Base-by-base conservation (phyloP, 1,140 invertebrate genomes). In the Drosophila sucinea region DNA sequence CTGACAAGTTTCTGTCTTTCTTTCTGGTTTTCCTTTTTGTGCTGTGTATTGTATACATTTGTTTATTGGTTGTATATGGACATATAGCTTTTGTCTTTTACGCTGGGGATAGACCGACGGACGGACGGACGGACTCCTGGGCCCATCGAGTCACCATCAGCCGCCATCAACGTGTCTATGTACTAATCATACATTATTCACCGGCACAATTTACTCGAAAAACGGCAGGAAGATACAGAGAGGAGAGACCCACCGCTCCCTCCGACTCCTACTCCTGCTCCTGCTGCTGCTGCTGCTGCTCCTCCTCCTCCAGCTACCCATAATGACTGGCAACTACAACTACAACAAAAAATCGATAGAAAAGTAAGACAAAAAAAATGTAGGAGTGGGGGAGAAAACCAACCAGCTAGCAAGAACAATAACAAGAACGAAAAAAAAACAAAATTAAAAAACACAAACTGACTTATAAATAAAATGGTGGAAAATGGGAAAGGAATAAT, bases 121-220 rank as follows among this genome's bases (percentile, higher is more conserved):
- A 17, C 17, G 17, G 17, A 17, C 17, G 17, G 17, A 73, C 44
- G 23, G 23, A 63, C 60, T 77, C 41, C 68, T 33, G 70, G 54
- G 38, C 47, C 44, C 44, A 51, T 51, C 38, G 23, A 65, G 72
- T 73, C 57, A 58, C 56, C 56, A 35, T 51, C 44, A 25, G 23
- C 23, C 44, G 44, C 23, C 17, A 79, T 77, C 83, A 77, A 89
- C 80, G 79, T 87, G 83, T 87, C 84, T 87, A 80, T 87, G 83
- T 87, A 83, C 84, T 89, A 89, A 87, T 87, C 83, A 87, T 87
- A 89, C 70, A 87, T 87, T 87, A 87, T 87, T 87, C 84, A 87
- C 44, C 51, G 62, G 32, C 73, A 89, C 83, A 89, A 87, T 87
- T 87, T 87, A 87, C 83, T 87, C 83, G 83, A 89, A 87, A 87